Evolutionary conservation across 2,113 vertebrate species (phyloP), one percentile per base, ranked within the genome.

Genomic region (Eubucco bourcierii): DNA sequence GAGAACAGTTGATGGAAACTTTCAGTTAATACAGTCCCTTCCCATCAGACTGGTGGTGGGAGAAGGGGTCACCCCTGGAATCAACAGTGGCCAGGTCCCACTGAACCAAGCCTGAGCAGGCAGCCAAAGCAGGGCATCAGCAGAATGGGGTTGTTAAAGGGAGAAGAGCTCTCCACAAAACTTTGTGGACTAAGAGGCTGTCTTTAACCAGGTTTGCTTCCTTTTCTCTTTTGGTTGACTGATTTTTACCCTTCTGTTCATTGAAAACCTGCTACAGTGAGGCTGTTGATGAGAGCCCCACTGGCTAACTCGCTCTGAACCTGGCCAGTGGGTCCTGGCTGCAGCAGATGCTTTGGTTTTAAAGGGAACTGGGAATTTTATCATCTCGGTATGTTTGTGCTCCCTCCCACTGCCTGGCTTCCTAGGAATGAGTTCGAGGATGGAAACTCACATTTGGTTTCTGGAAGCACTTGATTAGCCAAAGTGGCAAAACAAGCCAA

Each of bases 271-370:
- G 34, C 86, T 80, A 3, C 89, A 89, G 81, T 0, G 7, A 84
- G 86, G 95, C 68, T 33, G 16, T 39, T 88, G 90, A 87, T 80
- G 90, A 68, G 91, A 92, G 68, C 83, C 50, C 9, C 61, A 88
- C 91, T 96, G 97, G 95, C 95, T 97, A 95, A 93, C 90, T 88
- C 5, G 6, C 61, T 87, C 90, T 96, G 96, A 70, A 70, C 68
- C 68, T 28, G 47, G 24, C 47, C 27, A 18, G 25, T 71, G 33
- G 50, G 63, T 68, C 94, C 84, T 86, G 84, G 84, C 94, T 96
- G 88, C 73, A 59, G 60, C 95, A 95, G 84, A 79, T 97, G 90
- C 93, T 97, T 96, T 96, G 77, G 87, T 95, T 96, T 92, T 85
- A 90, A 85, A 85, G 80, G 78, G 80, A 94, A 71, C 4, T 28